phyloP scores from a whole-genome alignment of 2,888 invertebrate species.

The Epinotia nisella region DNA sequence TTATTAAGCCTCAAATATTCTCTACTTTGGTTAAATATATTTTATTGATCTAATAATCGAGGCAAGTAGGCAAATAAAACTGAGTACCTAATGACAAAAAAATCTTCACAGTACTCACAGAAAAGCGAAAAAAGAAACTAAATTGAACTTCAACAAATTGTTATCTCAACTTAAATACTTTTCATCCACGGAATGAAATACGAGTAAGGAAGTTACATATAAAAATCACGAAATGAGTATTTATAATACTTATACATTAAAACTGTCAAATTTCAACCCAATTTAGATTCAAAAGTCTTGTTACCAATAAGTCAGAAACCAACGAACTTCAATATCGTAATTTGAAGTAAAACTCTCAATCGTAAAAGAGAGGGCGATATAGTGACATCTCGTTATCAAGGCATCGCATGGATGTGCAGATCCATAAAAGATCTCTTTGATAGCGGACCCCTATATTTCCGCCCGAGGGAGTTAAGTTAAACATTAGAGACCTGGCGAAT shows the following conservation, averaged over 20 bases:
- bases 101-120: too few species aligned
- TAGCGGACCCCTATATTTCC: slow-evolving; percentile 55
- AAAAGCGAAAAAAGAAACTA: too few species aligned
- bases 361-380: not conserved
- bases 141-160: too few species aligned
- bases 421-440: slow-evolving; percentile 34
- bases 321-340: not conserved
- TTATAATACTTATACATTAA: not conserved
- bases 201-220: too few species aligned
- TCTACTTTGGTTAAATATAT: not conserved
- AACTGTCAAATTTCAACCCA: not conserved
- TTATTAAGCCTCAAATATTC: not conserved
- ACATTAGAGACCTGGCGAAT: slow-evolving; percentile 74
- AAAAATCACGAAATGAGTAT: too few species aligned
- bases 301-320: not conserved
- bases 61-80: too few species aligned
- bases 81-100: too few species aligned
- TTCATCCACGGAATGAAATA: too few species aligned
- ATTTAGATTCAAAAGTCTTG: not conserved
- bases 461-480: slow-evolving; percentile 53
- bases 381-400: slow-evolving; percentile 9
- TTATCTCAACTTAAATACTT: too few species aligned
- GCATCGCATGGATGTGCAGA: slow-evolving; percentile 18
- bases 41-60: not conserved
- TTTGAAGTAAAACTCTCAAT: not conserved